phyloP scores from a whole-genome alignment of 2,888 invertebrate genomes.

The Copidosoma aretas region DNA sequence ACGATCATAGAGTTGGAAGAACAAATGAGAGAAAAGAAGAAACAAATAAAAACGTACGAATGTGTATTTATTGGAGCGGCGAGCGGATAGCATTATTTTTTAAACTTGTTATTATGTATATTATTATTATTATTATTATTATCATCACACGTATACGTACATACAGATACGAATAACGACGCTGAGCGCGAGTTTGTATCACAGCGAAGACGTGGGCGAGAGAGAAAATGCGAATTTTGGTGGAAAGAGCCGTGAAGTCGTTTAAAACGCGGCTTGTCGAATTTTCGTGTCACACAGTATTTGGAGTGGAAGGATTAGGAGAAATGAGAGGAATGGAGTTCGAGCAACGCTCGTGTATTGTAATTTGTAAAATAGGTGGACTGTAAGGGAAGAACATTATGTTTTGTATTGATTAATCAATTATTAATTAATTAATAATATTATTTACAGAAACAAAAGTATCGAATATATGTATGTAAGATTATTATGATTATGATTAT shows the following conservation, averaged over 20 bases:
- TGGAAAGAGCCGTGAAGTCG: not conserved
- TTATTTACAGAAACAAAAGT: conserved; percentile 15
- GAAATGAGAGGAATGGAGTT: no score
- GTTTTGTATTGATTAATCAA: conserved; percentile 22
- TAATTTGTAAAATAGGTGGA: conserved; percentile 29
- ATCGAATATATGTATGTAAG: no score
- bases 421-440: conserved; percentile 17
- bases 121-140: not conserved
- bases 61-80: conserved; percentile 4
- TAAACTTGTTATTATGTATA: conserved; percentile 22
- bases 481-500: no score
- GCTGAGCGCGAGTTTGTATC: conserved; percentile 33
- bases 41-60: conserved; percentile 3
- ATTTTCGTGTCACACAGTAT: conserved; percentile 37
- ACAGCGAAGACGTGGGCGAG: not conserved
- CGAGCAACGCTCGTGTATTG: conserved; percentile 45
- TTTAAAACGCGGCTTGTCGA: conserved; percentile 9
- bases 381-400: conserved; percentile 18
- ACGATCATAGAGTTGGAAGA: conserved; percentile 40
- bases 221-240: not conserved
- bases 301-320: conserved; percentile 26
- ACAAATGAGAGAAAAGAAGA: not conserved
- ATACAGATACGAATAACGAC: conserved; percentile 24
- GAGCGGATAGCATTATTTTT: conserved; percentile 21
- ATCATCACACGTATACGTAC: not conserved